Evolutionary conservation across 2,797 vertebrate species (phyloP).

Genomic region (Lacerta viridis): DNA sequence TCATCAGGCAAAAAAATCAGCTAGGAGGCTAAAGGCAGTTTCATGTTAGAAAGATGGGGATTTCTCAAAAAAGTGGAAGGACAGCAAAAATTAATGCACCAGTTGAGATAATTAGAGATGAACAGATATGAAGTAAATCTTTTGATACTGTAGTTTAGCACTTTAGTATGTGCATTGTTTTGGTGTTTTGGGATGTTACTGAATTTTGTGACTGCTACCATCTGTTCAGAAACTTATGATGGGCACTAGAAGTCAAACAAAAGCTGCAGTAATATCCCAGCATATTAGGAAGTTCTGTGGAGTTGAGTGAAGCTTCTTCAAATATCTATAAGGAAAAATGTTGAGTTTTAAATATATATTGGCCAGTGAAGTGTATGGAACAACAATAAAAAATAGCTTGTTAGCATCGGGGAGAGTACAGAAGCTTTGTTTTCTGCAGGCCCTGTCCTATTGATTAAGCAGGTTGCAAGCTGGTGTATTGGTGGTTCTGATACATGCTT

Average conservation of each 20-base stretch:
- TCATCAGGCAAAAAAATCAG: neutral
- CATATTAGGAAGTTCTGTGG: neutral
- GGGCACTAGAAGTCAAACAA: neutral
- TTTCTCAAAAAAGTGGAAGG: neutral
- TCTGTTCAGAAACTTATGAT: neutral
- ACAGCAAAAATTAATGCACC: neutral
- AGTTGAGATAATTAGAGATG: neutral
- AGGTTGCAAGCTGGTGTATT: no score
- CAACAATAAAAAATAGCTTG: no score
- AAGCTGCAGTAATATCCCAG: neutral
- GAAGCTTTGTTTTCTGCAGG: neutral
- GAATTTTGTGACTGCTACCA: neutral
- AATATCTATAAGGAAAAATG: neutral
- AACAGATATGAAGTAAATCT: neutral
- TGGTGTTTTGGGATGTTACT: slow-evolving; percentile 5
- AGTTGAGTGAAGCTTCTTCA: neutral
- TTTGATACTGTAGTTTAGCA: neutral
- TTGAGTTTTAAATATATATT: neutral
- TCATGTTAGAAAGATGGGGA: neutral
- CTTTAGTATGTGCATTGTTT: neutral
- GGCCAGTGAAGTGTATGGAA: neutral
- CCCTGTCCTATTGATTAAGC: neutral
- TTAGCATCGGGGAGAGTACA: no score
- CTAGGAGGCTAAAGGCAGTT: neutral
- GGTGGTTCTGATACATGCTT: neutral